Conservation (phyloP, 2,113 vertebrate genomes). For the Hassar affinis region DNA sequence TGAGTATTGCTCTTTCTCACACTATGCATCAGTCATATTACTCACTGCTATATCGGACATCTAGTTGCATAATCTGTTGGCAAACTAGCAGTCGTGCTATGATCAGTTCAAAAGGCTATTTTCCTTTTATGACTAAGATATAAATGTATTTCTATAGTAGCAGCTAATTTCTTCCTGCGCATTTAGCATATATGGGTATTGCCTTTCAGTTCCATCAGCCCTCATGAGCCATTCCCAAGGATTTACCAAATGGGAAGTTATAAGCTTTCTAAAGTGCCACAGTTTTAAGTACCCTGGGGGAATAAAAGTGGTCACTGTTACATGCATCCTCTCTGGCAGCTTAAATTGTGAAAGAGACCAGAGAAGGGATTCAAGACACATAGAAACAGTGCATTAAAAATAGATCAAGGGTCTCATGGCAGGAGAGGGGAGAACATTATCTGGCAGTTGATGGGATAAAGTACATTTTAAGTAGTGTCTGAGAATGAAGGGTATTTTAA, state of each 20-base stretch:
- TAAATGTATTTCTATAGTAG: neutral
- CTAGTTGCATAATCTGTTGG: neutral
- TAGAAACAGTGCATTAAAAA: conserved; percentile 49
- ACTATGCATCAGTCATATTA: too few species aligned
- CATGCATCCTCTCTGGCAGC: conserved; percentile 20
- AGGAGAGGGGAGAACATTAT: conserved; percentile 30
- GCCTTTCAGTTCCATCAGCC: conserved; percentile 36
- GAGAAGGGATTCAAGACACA: conserved; percentile 3
- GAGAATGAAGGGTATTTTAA: conserved; percentile 38
- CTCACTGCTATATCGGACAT: too few species aligned
- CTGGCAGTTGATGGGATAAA: conserved; percentile 20
- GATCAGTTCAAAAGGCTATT: neutral
- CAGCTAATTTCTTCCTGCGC: conserved; percentile 31
- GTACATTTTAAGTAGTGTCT: conserved; percentile 15
- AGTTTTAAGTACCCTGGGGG: neutral
- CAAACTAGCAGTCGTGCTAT: neutral
- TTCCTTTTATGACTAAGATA: neutral
- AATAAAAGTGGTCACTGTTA: conserved; percentile 2
- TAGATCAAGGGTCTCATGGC: conserved; percentile 48
- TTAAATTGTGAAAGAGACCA: conserved; percentile 19
- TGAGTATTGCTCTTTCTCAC: neutral
- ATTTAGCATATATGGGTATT: conserved; percentile 23
- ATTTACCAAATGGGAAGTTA: conserved; percentile 50
- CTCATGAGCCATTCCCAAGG: conserved; percentile 28
- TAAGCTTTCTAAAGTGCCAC: conserved; percentile 19